A percentile compares a stretch with the other conserved stretches of the same genome.
Conservation (phyloP, 2,797 vertebrate species). For the Lateolabrax maculatus region DNA sequence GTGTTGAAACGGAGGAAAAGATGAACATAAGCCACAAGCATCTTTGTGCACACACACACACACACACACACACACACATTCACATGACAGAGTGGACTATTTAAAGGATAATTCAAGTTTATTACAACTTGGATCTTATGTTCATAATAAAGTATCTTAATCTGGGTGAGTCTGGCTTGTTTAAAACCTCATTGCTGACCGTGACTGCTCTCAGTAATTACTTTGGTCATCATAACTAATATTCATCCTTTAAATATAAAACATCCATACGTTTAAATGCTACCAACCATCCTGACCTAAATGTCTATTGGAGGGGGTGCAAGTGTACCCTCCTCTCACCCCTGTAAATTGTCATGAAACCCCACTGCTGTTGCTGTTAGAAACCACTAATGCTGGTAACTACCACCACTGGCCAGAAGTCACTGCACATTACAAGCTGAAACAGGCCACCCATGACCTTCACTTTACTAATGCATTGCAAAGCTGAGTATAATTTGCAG, state of each 20-base stretch:
- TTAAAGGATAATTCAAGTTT: neutral
- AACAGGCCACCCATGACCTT: neutral
- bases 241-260: neutral
- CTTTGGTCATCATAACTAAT: neutral
- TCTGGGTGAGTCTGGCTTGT: neutral
- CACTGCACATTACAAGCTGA: neutral
- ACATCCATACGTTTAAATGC: neutral
- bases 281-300: neutral
- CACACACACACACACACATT: too few relatives aligned
- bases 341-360: too few relatives aligned
- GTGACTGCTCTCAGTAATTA: too few relatives aligned
- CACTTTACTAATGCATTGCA: neutral
- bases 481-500: neutral
- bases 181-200: neutral
- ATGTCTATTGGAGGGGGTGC: neutral
- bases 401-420: neutral
- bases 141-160: neutral
- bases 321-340: neutral
- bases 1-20: neutral
- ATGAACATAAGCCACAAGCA: neutral
- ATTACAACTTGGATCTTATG: neutral
- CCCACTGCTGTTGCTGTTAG: neutral
- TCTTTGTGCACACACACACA: too few relatives aligned
- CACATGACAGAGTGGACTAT: neutral
- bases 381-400: neutral